These are phyloP conservation scores for Patella pellucida DNA, from an alignment of 2,888 invertebrate genomes.

Conservation along the genomic window DNA sequence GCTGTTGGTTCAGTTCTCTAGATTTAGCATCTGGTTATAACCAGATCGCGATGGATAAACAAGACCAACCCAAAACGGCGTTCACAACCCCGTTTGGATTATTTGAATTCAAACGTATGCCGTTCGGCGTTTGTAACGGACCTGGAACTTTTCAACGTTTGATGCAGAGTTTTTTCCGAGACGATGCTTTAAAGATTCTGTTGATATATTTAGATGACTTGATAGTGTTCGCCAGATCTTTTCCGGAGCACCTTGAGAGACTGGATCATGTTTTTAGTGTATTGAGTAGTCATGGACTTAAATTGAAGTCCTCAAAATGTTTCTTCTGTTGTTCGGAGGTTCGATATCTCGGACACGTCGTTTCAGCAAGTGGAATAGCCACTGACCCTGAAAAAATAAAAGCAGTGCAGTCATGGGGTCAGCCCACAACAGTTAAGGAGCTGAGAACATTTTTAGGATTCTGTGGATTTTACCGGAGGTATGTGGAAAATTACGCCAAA, in stretches of 20 bases:
- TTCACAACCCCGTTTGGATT: no score
- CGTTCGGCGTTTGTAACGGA: no score
- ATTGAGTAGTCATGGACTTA: slow-evolving; percentile 17
- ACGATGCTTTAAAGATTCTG: no score
- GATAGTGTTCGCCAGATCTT: slow-evolving; percentile 8
- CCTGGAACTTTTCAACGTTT: no score
- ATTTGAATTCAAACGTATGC: no score
- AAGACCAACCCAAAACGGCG: neutral
- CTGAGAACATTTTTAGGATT: slow-evolving; percentile 22
- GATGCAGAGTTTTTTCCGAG: no score
- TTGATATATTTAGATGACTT: neutral
- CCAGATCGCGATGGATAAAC: no score
- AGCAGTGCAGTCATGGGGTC: slow-evolving; percentile 12
- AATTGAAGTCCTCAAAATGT: slow-evolving; percentile 22
- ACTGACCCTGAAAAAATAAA: slow-evolving; percentile 21
- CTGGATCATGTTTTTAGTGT: neutral
- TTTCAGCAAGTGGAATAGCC: slow-evolving; percentile 14
- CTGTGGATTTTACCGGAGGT: no score
- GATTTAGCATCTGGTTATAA: no score
- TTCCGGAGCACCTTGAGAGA: no score
- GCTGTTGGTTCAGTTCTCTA: no score
- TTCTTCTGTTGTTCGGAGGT: slow-evolving; percentile 10
- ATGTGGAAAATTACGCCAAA: no score
- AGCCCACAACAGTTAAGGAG: slow-evolving; percentile 10
- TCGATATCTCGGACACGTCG: slow-evolving; percentile 19